Conservation (phyloP, 2,888 invertebrate species). For the Pyralis farinalis region DNA sequence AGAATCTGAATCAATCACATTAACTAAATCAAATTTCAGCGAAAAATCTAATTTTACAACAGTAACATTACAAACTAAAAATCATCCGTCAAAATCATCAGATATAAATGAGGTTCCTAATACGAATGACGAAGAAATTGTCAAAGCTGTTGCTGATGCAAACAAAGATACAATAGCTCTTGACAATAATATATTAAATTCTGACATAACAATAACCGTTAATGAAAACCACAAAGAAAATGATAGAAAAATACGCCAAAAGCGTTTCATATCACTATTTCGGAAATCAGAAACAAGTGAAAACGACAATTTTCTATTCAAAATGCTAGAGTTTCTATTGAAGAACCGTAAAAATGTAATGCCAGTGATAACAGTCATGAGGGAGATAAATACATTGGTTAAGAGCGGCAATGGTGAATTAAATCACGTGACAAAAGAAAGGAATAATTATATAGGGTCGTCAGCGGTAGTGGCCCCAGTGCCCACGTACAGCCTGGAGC, state of each 20-base stretch:
- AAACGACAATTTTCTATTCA: slow-evolving; percentile 42
- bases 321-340: slow-evolving; percentile 45
- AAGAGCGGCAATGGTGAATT: slow-evolving; percentile 51
- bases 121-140: too few species aligned
- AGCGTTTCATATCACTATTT: slow-evolving; percentile 47
- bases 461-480: slow-evolving; percentile 31
- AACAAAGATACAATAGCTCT: too few species aligned
- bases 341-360: slow-evolving; percentile 41
- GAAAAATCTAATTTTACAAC: too few species aligned
- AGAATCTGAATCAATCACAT: too few species aligned
- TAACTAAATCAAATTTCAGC: too few species aligned
- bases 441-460: slow-evolving; percentile 51
- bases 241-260: slow-evolving; percentile 30
- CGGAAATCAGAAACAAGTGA: slow-evolving; percentile 26
- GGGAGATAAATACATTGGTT: slow-evolving; percentile 58
- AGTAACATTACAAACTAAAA: too few species aligned
- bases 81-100: too few species aligned
- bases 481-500: slow-evolving; percentile 41
- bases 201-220: too few species aligned
- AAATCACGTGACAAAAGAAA: slow-evolving; percentile 46
- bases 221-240: neutral
- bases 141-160: too few species aligned
- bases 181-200: too few species aligned
- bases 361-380: slow-evolving; percentile 51
- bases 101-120: too few species aligned